A percentile compares a stretch with the other conserved stretches of the same genome.
Conservation (phyloP, 1,140 invertebrate genomes). For the Cyclina sinensis region DNA sequence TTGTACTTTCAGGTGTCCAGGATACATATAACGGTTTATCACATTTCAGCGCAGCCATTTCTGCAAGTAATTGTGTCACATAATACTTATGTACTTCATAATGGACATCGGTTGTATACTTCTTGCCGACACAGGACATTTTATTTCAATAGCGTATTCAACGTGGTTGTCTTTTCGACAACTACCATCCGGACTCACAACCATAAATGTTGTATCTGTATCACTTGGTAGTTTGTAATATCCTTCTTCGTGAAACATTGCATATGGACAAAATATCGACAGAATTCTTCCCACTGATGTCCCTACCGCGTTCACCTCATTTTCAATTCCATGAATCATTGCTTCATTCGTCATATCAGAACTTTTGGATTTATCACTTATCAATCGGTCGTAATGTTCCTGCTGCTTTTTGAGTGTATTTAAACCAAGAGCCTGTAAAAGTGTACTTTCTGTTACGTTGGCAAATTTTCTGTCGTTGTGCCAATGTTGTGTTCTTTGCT, state of each 20-base stretch:
- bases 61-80: background rate
- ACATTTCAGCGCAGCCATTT: background rate
- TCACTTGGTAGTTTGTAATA: background rate
- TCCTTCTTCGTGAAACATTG: constrained; percentile 35
- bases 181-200: background rate
- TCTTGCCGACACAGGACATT: background rate
- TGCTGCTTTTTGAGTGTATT: constrained; percentile 11
- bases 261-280: background rate
- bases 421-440: constrained; percentile 16
- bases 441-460: constrained; percentile 17
- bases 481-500: background rate
- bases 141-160: background rate
- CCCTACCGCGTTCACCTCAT: constrained; percentile 60
- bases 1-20: background rate
- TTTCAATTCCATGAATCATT: constrained; percentile 36
- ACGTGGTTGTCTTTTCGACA: background rate
- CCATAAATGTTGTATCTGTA: background rate
- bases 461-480: background rate
- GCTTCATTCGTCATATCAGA: background rate
- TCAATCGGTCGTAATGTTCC: background rate
- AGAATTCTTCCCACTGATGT: constrained; percentile 25
- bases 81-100: background rate
- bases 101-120: background rate
- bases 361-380: background rate
- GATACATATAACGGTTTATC: background rate